Base-by-base conservation (phyloP, 2,797 vertebrate genomes). In the Cottoperca gobio region DNA sequence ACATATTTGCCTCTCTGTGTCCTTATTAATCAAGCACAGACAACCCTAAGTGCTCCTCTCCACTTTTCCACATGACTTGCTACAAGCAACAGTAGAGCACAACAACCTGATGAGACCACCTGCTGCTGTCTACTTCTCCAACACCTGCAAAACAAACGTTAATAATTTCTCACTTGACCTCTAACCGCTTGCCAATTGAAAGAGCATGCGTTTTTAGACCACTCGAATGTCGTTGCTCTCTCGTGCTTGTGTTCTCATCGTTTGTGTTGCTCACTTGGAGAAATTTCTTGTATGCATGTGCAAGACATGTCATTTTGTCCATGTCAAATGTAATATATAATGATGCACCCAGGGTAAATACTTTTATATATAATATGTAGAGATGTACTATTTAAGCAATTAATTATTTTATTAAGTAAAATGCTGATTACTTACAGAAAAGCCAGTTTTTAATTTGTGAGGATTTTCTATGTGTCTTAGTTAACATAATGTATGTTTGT, bases 1-100 rank as follows among this genome's bases (percentile, higher is more conserved):
- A 93, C 93, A 94, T 93, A 94, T 93, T 93, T 93, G 91, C 92
- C 92, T 92, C 91, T 92, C 89, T 88, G 92, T 92, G 91, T 92
- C 91, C 90, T 92, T 93, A 93, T 93, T 93, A 94, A 93, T 93
- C 92, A 93, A 87, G 89, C 89, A 76, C 90, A 90, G 91, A 91
- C 92, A 91, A 91, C 90, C 90, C 89, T 84, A 89, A 92, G 91
- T 88, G 90, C 89, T 91, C 91, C 91, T 91, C 93, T 91, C 90
- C 91, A 91, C 90, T 94, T 93, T 94, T 93, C 92, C 91, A 91
- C 92, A 92, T 93, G 91, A 92, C 89, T 91, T 88, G 91, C 87
- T 91, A 88, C 90, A 88, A 91, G 92, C 91, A 93, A 93, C 93
- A 92, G 90, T 85, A 54, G 90, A 88, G 86, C 88, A 87, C 85